A percentile compares a stretch with the other conserved stretches of the same genome.
Conservation (phyloP, 2,888 invertebrate genomes). For the Ceraclea dissimilis region DNA sequence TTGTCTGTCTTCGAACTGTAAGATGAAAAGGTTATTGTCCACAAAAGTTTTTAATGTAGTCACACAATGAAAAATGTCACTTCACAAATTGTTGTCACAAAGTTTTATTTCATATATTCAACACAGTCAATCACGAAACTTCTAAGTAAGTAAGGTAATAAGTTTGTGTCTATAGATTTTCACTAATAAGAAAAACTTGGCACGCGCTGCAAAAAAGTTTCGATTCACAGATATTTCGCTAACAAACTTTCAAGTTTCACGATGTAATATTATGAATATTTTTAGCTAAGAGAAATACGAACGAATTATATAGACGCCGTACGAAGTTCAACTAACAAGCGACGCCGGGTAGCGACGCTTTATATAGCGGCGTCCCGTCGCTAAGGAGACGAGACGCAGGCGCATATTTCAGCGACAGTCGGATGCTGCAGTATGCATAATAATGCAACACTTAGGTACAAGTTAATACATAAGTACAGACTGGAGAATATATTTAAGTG, state of each 20-base stretch:
- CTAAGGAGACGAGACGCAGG: not conserved
- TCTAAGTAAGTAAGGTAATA: too few species aligned
- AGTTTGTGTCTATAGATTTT: too few species aligned
- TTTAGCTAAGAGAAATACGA: not conserved
- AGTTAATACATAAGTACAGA: too few species aligned
- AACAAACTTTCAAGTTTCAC: too few species aligned
- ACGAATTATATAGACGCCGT: not conserved
- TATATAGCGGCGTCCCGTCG: not conserved
- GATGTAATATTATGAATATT: not conserved
- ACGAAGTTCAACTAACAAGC: not conserved
- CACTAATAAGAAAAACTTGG: not conserved
- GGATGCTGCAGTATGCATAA: not conserved
- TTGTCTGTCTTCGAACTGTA: too few species aligned
- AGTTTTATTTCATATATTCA: too few species aligned
- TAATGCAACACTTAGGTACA: not conserved
- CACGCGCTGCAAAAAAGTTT: not conserved
- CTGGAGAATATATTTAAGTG: too few species aligned
- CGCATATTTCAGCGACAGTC: not conserved
- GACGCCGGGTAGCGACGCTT: not conserved
- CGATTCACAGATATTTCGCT: not conserved
- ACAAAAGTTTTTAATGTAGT: too few species aligned
- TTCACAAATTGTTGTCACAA: too few species aligned
- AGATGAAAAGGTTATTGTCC: too few species aligned
- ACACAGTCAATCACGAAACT: too few species aligned
- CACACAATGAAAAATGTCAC: too few species aligned